These are phyloP conservation scores for Brachylomia viminalis DNA, from an alignment of 2,888 invertebrate genomes.

Conservation along the genomic window DNA sequence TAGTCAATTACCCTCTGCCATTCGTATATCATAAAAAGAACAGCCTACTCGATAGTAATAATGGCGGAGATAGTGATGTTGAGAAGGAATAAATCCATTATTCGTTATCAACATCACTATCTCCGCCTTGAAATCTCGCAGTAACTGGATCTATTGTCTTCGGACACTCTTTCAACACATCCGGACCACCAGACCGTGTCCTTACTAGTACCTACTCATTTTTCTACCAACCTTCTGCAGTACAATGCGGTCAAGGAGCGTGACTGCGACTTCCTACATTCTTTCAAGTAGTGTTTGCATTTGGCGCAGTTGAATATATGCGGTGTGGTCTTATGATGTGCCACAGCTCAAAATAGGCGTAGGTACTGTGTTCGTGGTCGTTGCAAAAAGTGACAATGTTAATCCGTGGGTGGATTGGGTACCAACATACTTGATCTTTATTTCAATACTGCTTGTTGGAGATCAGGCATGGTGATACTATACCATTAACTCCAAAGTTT, in stretches of 20 bases:
- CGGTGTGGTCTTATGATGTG: not conserved
- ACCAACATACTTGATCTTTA: not conserved
- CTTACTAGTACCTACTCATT: constrained; percentile 29
- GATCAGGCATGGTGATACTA: not conserved
- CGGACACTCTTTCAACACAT: constrained; percentile 25
- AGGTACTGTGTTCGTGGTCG: not conserved
- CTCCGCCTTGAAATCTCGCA: constrained; percentile 11
- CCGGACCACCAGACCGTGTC: constrained; percentile 37
- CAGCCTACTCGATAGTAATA: not conserved
- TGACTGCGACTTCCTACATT: constrained; percentile 39
- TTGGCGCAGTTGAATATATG: constrained; percentile 5
- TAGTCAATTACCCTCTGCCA: not conserved
- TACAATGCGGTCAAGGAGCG: constrained; percentile 49
- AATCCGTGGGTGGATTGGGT: constrained; percentile 9
- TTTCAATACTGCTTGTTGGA: not conserved
- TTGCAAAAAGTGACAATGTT: not conserved
- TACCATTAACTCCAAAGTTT: not conserved
- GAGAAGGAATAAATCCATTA: too few species aligned
- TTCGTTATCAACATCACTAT: constrained; percentile 12
- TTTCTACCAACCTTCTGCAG: constrained; percentile 33
- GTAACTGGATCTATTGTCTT: constrained; percentile 15
- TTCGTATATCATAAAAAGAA: not conserved
- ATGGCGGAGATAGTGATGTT: too few species aligned
- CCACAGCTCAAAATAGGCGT: not conserved
- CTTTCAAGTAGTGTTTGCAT: constrained; percentile 18